A percentile compares a stretch with the other conserved stretches of the same genome.
Conservation (phyloP, 2,113 vertebrate genomes). For the Abramis brama region DNA sequence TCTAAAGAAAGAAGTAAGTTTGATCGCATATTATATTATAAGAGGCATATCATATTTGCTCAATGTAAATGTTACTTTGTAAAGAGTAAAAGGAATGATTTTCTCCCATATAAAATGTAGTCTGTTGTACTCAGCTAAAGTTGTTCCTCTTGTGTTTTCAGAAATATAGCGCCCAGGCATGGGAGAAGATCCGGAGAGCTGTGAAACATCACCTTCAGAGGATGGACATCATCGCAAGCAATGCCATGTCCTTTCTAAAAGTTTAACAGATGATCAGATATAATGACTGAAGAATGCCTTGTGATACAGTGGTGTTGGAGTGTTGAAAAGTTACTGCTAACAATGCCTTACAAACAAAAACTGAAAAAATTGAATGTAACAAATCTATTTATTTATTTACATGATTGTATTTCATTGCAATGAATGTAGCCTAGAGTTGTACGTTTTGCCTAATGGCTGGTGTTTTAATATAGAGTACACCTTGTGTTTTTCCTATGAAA, state of each 20-base stretch:
- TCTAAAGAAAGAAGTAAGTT: conserved; percentile 47
- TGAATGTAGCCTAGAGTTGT: not conserved
- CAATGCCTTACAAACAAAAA: not conserved
- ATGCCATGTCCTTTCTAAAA: not conserved
- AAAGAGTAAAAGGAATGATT: not conserved
- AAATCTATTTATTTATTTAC: not conserved
- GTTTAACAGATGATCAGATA: not conserved
- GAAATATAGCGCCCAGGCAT: conserved; percentile 35
- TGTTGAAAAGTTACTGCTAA: not conserved
- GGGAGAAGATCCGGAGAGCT: conserved; percentile 33
- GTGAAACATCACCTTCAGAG: conserved; percentile 36
- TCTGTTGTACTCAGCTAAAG: not conserved
- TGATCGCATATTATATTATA: not conserved
- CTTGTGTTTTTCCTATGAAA: conserved; percentile 3
- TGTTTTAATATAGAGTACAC: too few relatives aligned
- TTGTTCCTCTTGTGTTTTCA: conserved; percentile 27
- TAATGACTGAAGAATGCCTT: not conserved
- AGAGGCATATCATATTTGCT: not conserved
- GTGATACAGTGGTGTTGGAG: not conserved
- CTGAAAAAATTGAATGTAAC: not conserved
- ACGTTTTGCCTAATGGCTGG: not conserved
- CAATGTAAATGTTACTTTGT: not conserved
- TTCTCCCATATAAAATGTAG: not conserved
- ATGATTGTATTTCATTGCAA: not conserved
- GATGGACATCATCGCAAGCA: conserved; percentile 46